Percentiles rank a stretch among this genome's conserved stretches.
These are phyloP conservation scores for Eudemis profundana DNA, from an alignment of 2,888 invertebrate species.

Conservation along the genomic window DNA sequence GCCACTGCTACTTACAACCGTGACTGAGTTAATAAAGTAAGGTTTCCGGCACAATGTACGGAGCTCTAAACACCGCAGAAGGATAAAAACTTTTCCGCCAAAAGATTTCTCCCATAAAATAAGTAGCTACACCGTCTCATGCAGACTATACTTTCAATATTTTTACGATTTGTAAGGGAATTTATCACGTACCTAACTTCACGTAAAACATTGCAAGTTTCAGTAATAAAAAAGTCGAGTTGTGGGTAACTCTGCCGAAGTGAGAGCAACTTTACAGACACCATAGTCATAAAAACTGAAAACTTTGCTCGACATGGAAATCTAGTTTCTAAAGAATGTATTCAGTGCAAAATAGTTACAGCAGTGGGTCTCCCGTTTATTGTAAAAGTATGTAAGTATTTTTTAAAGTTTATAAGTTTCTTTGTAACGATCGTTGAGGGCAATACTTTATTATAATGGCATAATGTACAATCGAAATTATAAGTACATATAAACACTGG, in stretches of 20 bases:
- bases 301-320: conserved; percentile 1
- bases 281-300: conserved; percentile 12
- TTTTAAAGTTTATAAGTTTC: too few species aligned
- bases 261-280: conserved; percentile 15
- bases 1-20: not conserved
- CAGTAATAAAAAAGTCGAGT: conserved; percentile 29
- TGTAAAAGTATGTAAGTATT: too few species aligned
- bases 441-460: too few species aligned
- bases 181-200: conserved; percentile 33
- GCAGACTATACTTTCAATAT: conserved; percentile 31
- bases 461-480: too few species aligned
- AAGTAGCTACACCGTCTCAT: conserved; percentile 21
- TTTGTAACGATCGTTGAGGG: too few species aligned
- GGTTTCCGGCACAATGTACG: not conserved
- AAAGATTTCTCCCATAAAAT: conserved; percentile 27
- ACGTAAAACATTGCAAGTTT: conserved; percentile 31
- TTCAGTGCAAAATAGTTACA: not conserved
- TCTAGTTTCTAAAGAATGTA: conserved; percentile 8
- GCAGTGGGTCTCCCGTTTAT: too few species aligned
- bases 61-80: not conserved
- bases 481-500: too few species aligned
- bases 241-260: conserved; percentile 8
- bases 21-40: too few species aligned
- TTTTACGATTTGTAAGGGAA: conserved; percentile 28
- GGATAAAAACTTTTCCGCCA: conserved; percentile 20